A percentile compares a stretch with the other conserved stretches of the same genome.
Evolutionary conservation across 2,797 vertebrate genomes (phyloP).

Genomic region (Buceros bicornis): DNA sequence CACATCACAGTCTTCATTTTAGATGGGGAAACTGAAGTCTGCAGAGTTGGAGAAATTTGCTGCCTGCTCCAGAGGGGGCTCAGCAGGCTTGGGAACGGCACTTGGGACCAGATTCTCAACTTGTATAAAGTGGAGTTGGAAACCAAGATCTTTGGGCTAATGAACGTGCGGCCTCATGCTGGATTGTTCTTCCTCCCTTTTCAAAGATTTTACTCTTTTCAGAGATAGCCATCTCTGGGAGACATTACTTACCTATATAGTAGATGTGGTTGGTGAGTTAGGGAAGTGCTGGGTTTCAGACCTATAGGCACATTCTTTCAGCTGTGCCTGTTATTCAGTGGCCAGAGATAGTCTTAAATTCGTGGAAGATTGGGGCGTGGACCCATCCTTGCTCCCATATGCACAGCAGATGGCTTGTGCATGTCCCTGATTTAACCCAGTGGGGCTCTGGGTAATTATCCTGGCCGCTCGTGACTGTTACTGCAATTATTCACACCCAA

Average conservation of each 20-base stretch:
- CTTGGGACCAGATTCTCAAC: background rate
- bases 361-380: background rate
- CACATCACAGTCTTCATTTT: background rate
- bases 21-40: background rate
- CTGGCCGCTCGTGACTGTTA: background rate
- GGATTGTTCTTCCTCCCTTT: background rate
- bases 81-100: background rate
- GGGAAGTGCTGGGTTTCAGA: background rate
- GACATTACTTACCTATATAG: background rate
- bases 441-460: background rate
- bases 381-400: background rate
- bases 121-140: background rate
- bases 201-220: background rate
- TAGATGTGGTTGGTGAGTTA: background rate
- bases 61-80: background rate
- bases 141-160: background rate
- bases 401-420: slow-evolving; percentile 24
- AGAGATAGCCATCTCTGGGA: background rate
- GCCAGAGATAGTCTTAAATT: background rate
- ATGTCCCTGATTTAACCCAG: background rate
- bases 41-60: background rate
- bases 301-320: background rate
- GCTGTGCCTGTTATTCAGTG: background rate
- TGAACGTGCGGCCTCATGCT: background rate
- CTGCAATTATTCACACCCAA: slow-evolving; percentile 9